Evolutionary conservation across 2,888 invertebrate genomes (phyloP), one percentile per base, ranked within the genome.

Genomic region (Branchellion lobata): DNA sequence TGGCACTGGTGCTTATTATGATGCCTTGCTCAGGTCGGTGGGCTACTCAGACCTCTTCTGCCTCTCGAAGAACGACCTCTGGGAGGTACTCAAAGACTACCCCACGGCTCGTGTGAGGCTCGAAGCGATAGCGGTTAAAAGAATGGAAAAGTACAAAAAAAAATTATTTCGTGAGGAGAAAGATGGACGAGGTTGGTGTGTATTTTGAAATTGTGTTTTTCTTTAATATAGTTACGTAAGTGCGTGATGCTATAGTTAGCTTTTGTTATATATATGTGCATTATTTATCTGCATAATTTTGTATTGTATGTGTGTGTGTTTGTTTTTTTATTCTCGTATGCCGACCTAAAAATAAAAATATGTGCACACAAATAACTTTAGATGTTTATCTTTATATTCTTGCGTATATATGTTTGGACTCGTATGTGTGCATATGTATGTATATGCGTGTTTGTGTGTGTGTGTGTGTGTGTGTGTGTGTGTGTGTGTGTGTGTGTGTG

Each of bases 1-100:
- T n/a, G n/a, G n/a, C n/a, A n/a, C n/a, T n/a, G n/a, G n/a, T 14
- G 18, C 18, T 14, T 47, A 47, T 8, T 14, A 47, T 47, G 47
- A 47, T 18, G 18, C 8, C 8, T 47, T 47, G 11, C 14, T 27
- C 34, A 69, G 77, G 11, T 97, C 96, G 81, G 97, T 98, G 83
- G 98, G 98, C 85, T 98, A 98, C 90, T 96, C 96, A 88, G 97
- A 98, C 90, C 91, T 98, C 86, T 98, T 98, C 90, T 96, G 97
- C 87, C 92, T 98, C 85, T 95, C 95, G 89, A 98, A 98, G 91
- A 95, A 95, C 90, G 97, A 97, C 90, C 95, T 98, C 93, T 97
- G 96, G 97, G 97, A 97, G 89, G 98, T 98, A 83, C 83, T 88
- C 51, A 92, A 96, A 84, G 97, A 88, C 93, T 97, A 85, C 82